phyloP scores from a whole-genome alignment of 2,113 vertebrate genomes.

The Vulpes vulpes region DNA sequence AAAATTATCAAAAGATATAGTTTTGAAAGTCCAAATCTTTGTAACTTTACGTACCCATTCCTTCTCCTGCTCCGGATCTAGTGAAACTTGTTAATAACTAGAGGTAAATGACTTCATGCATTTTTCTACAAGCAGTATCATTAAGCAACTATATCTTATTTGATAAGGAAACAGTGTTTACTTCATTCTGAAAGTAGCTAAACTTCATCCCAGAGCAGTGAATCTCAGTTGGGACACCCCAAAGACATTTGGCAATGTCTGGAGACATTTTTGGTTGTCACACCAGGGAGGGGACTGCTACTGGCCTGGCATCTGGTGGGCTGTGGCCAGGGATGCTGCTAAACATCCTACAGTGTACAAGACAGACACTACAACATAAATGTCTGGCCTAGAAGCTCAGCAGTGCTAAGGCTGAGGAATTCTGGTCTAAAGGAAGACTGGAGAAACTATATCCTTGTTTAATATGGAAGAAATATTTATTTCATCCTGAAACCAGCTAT shows the following conservation, averaged over 20 bases:
- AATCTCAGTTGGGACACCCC: background rate
- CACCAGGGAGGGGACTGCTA: background rate
- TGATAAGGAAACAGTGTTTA: background rate
- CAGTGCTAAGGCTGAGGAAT: background rate
- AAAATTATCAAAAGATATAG: background rate
- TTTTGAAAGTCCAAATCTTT: background rate
- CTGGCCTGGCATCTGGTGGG: background rate
- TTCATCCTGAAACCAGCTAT: background rate
- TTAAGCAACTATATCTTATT: background rate
- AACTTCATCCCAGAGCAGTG: background rate
- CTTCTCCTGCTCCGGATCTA: background rate
- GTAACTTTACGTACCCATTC: background rate
- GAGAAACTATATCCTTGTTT: background rate
- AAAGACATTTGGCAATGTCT: background rate
- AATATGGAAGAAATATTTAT: conserved; percentile 8
- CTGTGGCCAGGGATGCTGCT: background rate
- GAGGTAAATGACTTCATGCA: background rate
- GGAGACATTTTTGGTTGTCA: background rate
- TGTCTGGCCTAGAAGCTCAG: background rate
- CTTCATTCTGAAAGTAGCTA: background rate
- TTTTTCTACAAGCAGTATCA: background rate
- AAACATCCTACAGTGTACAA: background rate
- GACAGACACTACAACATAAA: fast-evolving
- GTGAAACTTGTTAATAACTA: background rate
- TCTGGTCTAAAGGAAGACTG: background rate